These are phyloP conservation scores for Andricus quercusramuli DNA, from an alignment of 2,888 invertebrate genomes.

Conservation along the genomic window DNA sequence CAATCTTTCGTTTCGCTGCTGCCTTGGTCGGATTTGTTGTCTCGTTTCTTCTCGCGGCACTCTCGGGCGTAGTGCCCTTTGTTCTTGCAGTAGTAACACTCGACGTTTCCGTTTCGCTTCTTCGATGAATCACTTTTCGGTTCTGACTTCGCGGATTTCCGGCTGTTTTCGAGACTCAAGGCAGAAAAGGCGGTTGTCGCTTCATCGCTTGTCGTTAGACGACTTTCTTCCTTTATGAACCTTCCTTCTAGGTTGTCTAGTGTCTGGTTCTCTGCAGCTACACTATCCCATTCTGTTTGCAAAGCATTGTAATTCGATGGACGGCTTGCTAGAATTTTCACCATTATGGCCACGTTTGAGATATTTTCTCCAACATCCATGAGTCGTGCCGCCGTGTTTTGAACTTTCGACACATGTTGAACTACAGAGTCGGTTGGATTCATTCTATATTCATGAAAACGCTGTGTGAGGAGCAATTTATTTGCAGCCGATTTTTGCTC, in stretches of 20 bases:
- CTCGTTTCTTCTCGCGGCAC: slow-evolving; percentile 40
- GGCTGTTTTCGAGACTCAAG: too few relatives aligned
- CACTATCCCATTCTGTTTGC: slow-evolving; percentile 61
- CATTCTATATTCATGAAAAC: slow-evolving; percentile 57
- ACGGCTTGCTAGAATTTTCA: slow-evolving; percentile 59
- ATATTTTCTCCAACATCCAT: slow-evolving; percentile 55
- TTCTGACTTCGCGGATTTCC: too few relatives aligned
- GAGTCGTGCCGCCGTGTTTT: slow-evolving; percentile 56
- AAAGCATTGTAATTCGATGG: slow-evolving; percentile 57
- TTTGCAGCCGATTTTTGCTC: too few relatives aligned
- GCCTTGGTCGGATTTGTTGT: background rate
- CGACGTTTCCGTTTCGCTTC: too few relatives aligned
- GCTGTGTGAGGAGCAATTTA: too few relatives aligned
- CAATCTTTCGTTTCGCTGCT: slow-evolving; percentile 10
- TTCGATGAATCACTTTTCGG: too few relatives aligned
- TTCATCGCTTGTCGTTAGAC: slow-evolving; percentile 35
- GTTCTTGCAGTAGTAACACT: too few relatives aligned
- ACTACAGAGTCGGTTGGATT: slow-evolving; percentile 52
- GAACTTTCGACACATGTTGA: slow-evolving; percentile 55
- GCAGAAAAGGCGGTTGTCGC: too few relatives aligned
- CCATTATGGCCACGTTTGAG: slow-evolving; percentile 53
- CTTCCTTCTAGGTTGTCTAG: slow-evolving; percentile 52
- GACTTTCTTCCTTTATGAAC: slow-evolving; percentile 53
- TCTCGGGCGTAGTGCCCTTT: too few relatives aligned
- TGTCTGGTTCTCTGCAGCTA: slow-evolving; percentile 48